Evolutionary conservation across 2,797 vertebrate genomes (phyloP), one percentile per base, ranked within the genome.

Genomic region (Podarcis lilfordi): DNA sequence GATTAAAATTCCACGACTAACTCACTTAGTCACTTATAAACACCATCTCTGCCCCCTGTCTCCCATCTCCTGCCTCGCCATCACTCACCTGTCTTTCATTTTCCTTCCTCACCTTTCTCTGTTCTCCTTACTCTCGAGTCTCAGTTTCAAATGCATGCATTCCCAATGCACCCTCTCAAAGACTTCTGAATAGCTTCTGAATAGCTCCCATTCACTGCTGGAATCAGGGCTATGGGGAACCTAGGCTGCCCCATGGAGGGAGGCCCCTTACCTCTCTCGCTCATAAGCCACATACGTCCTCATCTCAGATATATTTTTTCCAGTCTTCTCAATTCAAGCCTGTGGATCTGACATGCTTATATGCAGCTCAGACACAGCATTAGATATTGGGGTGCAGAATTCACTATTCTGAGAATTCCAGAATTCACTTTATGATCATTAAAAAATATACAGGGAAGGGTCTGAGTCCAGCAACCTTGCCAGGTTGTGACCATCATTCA

Each of bases 21-120:
- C 82, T 87, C 88, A 84, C 72, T 68, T 59, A 84, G 85, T 84
- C 72, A 86, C 25, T 79, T 86, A 5, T 80, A 77, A 40, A 74
- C 64, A 59, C 11, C 35, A 72, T 25, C 61, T 85, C 74, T 84
- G 87, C 1, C 43, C 83, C 66, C 75, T 77, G 19, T 37, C 9
- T 4, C 0, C 3, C 29, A 5, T 10, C 78, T 3, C 25, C 84
- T 59, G 7, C 43, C 75, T 72, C 55, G 32, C 59, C 55, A 23
- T 50, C 6, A 35, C 45, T 77, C 76, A 77, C 35, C 64, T 68
- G 82, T 27, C 69, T 45, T 3, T 81, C 40, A 89, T 37, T 75
- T 90, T 68, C 69, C 71, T 25, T 64, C 1, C 13, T 64, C 75
- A 2, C 4, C 8, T 32, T 68, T 77, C 71, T 32, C n/a, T 64